These are phyloP conservation scores for Pontoporia blainvillei DNA, from an alignment of 2,113 vertebrate genomes.

Conservation along the genomic window DNA sequence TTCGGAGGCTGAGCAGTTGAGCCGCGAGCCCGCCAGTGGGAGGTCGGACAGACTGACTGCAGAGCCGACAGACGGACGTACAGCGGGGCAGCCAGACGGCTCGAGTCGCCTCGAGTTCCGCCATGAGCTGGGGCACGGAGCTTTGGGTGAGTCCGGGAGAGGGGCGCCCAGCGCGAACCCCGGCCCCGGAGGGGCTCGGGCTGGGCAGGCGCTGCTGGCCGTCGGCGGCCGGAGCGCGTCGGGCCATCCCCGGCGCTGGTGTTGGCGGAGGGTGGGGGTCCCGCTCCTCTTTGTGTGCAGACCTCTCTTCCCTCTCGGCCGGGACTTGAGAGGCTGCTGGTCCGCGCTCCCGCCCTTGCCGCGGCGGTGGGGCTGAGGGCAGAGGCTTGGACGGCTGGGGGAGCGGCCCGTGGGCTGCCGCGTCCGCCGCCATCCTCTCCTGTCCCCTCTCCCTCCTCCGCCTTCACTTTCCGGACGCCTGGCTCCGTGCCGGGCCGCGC, in stretches of 20 bases:
- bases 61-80: background rate
- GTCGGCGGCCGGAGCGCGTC: background rate
- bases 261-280: background rate
- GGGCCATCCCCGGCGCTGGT: background rate
- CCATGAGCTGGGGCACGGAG: conserved; percentile 87
- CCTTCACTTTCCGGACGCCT: conserved; percentile 19
- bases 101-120: conserved; percentile 54
- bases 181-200: background rate
- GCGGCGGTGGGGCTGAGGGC: background rate
- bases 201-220: background rate
- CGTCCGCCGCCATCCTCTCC: background rate
- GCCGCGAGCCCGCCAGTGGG: background rate
- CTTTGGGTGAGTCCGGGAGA: conserved; percentile 81
- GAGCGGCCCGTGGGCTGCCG: background rate
- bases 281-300: conserved; percentile 73
- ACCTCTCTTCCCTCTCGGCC: background rate
- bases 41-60: background rate
- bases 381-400: background rate
- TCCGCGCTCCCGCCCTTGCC: background rate
- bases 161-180: background rate
- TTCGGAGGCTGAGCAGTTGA: background rate
- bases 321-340: background rate
- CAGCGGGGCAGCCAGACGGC: conserved; percentile 3
- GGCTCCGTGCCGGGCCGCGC: background rate
- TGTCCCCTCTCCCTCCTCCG: background rate